These are phyloP conservation scores for Epizoanthus scotinus DNA, from an alignment of 92 coral and sea anemone genomes.

Conservation along the genomic window DNA sequence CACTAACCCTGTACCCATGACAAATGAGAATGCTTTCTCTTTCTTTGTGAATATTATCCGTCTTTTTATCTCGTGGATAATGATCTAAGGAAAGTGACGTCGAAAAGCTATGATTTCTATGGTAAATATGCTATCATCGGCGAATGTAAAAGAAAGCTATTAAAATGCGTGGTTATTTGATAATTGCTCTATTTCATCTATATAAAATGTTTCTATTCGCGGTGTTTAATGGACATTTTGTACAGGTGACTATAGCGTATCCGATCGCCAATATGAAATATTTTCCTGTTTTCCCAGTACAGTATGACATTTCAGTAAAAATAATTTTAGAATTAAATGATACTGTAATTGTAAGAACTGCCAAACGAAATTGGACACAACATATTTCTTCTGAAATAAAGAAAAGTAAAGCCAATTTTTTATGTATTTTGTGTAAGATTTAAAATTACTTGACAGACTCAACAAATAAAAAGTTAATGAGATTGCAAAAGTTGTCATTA, in stretches of 20 bases:
- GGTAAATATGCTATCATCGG: neutral
- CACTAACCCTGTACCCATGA: neutral
- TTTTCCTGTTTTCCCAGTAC: neutral
- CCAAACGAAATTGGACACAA: neutral
- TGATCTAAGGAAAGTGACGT: neutral
- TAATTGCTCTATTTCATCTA: neutral
- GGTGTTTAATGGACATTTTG: neutral
- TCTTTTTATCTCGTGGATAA: neutral
- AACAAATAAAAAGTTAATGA: slow-evolving; percentile 9
- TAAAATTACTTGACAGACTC: slow-evolving; percentile 24
- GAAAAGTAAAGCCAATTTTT: slow-evolving; percentile 9
- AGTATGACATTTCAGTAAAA: slow-evolving; percentile 5
- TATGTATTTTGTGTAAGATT: slow-evolving; percentile 21
- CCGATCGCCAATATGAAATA: neutral
- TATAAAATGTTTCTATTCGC: neutral
- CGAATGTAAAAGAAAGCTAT: neutral
- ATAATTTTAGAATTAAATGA: neutral
- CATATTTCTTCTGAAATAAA: slow-evolving; percentile 13
- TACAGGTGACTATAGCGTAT: too few species aligned
- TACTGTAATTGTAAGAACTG: slow-evolving; percentile 2
- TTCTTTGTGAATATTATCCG: neutral
- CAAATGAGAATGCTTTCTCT: neutral
- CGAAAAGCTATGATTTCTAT: too few species aligned
- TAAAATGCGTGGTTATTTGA: too few species aligned
- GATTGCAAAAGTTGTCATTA: slow-evolving; percentile 1